Evolutionary conservation across 2,888 invertebrate species (phyloP), one percentile per base, ranked within the genome.

Genomic region (Escarpia spicata): DNA sequence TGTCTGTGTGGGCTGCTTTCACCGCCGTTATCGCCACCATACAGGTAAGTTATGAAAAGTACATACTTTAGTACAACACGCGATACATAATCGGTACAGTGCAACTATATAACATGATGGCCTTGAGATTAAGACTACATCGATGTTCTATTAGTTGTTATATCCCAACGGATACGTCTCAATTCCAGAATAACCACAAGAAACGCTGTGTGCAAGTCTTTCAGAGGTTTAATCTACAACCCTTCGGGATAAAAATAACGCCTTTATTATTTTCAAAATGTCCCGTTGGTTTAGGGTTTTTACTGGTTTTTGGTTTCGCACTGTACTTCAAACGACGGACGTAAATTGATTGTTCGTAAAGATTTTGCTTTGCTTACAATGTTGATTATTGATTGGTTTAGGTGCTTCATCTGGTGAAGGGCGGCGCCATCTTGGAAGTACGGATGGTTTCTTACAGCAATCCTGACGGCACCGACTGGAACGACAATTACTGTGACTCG

Each of bases 401-500:
- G 75, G 75, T 75, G 75, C n/a, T 75, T 75, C 26, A 26, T 6
- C 26, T 26, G 19, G 75, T 26, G 75, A 75, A 26, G 75, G 75
- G 75, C 75, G 75, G 75, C 75, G 75, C 75, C 75, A 75, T 75
- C n/a, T 75, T 75, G 75, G 75, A 75, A 75, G 75, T 75, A 2
- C 75, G 19, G 75, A 75, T 75, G 75, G 75, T 75, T 75, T 75
- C 75, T 0, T 75, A 75, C n/a, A 75, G 75, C 75, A 75, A 75
- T 26, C 75, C 75, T 75, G 75, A 26, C 75, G 75, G 75, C 75
- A 75, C 26, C 2, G 75, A 75, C n/a, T 75, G 75, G 75, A 75
- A 75, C n/a, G 75, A 75, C 75, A 26, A 75, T 6, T 75, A 75
- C n/a, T 75, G 75, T 75, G 75, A 75, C 75, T 75, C 75, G 6